phyloP scores from a whole-genome alignment of 2,113 vertebrate species.

The Edolisoma coerulescens region DNA sequence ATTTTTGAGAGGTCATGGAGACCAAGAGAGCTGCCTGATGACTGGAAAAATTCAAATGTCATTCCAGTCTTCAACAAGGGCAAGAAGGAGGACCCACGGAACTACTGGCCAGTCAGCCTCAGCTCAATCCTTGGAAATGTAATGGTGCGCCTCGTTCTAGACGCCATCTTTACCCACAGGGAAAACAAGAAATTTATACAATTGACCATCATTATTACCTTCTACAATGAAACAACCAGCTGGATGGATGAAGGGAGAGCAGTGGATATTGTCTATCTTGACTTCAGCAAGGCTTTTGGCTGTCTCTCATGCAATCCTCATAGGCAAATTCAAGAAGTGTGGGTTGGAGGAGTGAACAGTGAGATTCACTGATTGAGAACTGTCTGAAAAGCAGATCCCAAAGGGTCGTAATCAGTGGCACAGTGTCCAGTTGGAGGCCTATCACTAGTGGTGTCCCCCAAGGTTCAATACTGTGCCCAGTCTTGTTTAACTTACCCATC shows the following conservation, averaged over 20 bases:
- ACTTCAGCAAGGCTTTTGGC: too few species aligned
- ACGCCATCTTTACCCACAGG: neutral
- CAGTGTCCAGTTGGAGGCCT: neutral
- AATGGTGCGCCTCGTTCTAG: neutral
- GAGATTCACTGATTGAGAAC: neutral
- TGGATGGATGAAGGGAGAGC: neutral
- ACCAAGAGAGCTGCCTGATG: neutral
- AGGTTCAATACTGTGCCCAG: neutral
- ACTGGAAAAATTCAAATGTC: neutral
- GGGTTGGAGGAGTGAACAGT: neutral
- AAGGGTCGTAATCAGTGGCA: neutral
- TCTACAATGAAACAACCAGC: neutral
- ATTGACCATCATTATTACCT: neutral
- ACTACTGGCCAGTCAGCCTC: neutral
- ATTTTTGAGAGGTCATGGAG: neutral
- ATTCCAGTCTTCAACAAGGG: neutral
- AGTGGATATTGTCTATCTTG: neutral
- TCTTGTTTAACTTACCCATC: neutral
- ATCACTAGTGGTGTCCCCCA: fast-evolving
- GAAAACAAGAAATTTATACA: neutral
- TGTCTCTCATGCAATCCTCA: neutral
- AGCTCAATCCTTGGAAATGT: neutral
- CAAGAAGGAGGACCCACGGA: neutral
- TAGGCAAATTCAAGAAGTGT: neutral
- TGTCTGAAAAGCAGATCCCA: neutral